These are phyloP conservation scores for Deroptyus accipitrinus DNA, from an alignment of 2,113 vertebrate species.

Conservation along the genomic window DNA sequence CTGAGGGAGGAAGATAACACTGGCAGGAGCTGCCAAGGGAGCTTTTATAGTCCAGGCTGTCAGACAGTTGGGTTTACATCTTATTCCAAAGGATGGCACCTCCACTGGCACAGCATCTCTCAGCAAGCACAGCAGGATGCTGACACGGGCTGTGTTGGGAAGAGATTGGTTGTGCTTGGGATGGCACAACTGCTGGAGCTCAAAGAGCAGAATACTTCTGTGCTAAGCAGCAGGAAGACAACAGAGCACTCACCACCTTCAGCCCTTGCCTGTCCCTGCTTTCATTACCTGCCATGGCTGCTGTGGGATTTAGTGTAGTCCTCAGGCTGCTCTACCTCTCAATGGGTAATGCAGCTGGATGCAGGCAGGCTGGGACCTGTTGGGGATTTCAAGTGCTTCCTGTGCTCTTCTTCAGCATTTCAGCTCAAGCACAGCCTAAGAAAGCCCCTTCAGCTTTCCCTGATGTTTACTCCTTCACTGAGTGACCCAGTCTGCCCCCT, in stretches of 20 bases:
- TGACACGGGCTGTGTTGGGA: background rate
- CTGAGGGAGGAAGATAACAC: background rate
- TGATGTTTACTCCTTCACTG: background rate
- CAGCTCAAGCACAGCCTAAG: background rate
- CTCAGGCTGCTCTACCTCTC: background rate
- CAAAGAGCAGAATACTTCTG: background rate
- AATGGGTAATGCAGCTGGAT: background rate
- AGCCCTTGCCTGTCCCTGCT: background rate
- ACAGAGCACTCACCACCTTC: background rate
- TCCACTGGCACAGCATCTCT: background rate
- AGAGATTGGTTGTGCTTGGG: background rate
- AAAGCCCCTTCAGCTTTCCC: background rate
- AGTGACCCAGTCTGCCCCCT: background rate
- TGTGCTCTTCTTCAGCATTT: background rate
- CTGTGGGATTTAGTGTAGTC: background rate
- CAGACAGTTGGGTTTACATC: background rate
- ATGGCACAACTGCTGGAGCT: background rate
- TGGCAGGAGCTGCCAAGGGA: conserved; percentile 7
- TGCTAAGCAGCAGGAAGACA: background rate
- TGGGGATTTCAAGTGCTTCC: background rate
- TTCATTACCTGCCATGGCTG: background rate
- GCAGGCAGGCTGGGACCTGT: background rate
- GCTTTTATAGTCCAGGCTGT: background rate
- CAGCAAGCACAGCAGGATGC: fast-evolving
- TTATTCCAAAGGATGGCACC: background rate